These are phyloP conservation scores for Subacronicta megacephala DNA, from an alignment of 2,888 invertebrate genomes.

Conservation along the genomic window DNA sequence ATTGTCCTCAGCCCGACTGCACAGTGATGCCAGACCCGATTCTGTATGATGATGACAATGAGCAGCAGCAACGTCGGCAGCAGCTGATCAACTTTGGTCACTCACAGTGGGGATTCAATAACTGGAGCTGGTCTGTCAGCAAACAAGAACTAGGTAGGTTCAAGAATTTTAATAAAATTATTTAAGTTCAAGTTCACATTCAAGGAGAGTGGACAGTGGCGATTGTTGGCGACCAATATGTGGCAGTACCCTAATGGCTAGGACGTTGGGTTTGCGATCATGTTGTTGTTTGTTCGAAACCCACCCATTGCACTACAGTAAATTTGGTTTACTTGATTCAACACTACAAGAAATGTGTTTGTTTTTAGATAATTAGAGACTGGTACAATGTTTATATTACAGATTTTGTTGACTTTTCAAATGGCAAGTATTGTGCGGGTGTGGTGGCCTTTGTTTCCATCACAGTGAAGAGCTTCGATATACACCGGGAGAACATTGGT, in stretches of 20 bases:
- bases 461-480: constrained; percentile 79
- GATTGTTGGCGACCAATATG: no score
- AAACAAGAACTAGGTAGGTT: constrained; percentile 83
- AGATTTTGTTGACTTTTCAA: constrained; percentile 83
- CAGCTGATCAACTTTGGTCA: constrained; percentile 87
- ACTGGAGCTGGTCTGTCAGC: constrained; percentile 86
- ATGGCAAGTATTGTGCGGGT: constrained; percentile 81
- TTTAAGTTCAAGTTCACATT: no score
- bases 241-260: no score
- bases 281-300: no score
- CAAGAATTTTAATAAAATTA: background rate
- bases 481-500: constrained; percentile 85
- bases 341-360: no score
- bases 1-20: constrained; percentile 66
- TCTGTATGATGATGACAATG: constrained; percentile 71
- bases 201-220: no score
- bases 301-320: no score
- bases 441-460: constrained; percentile 84
- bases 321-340: no score
- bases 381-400: no score
- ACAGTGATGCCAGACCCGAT: constrained; percentile 50
- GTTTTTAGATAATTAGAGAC: no score
- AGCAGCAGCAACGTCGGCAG: constrained; percentile 75
- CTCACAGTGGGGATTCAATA: constrained; percentile 86
- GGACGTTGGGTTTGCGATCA: no score